Conservation (phyloP, 2,888 invertebrate genomes). For the Coelopa pilipes region DNA sequence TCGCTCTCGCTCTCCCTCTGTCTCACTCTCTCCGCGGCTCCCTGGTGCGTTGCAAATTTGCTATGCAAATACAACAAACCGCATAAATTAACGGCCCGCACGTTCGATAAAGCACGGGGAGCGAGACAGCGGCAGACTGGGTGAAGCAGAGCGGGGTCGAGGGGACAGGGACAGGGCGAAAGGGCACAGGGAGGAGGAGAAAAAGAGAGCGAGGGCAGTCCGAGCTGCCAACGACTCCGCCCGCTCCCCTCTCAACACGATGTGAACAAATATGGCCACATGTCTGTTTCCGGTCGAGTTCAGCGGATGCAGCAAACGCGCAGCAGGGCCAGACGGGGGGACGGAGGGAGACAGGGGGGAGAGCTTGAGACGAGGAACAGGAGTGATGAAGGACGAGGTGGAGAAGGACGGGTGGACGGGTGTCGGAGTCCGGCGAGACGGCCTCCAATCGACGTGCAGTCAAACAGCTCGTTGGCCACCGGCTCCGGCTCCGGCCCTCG, state of each 20-base stretch:
- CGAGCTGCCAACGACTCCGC: constrained; percentile 23
- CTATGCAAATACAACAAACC: constrained; percentile 31
- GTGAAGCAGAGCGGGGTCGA: too few species aligned
- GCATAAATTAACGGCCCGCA: constrained; percentile 58
- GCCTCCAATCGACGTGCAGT: constrained; percentile 30
- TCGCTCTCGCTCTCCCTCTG: not conserved
- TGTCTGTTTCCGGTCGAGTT: constrained; percentile 49
- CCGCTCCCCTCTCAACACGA: constrained; percentile 17
- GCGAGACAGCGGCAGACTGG: not conserved
- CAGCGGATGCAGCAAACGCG: not conserved
- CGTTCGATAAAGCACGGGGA: constrained; percentile 41
- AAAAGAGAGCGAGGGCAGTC: too few species aligned
- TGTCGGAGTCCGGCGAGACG: constrained; percentile 2
- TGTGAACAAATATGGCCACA: constrained; percentile 44
- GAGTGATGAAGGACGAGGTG: not conserved
- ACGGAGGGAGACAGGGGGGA: too few species aligned
- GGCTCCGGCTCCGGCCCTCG: not conserved
- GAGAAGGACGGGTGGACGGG: not conserved
- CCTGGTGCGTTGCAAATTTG: constrained; percentile 10
- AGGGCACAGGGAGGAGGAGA: too few species aligned
- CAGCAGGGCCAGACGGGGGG: too few species aligned
- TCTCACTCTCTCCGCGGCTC: too few species aligned
- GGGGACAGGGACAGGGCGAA: too few species aligned
- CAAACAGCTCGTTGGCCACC: constrained; percentile 31
- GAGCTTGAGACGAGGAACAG: not conserved